Evolutionary conservation across 1,140 invertebrate species (phyloP).

Genomic region (Drosophila busckii): DNA sequence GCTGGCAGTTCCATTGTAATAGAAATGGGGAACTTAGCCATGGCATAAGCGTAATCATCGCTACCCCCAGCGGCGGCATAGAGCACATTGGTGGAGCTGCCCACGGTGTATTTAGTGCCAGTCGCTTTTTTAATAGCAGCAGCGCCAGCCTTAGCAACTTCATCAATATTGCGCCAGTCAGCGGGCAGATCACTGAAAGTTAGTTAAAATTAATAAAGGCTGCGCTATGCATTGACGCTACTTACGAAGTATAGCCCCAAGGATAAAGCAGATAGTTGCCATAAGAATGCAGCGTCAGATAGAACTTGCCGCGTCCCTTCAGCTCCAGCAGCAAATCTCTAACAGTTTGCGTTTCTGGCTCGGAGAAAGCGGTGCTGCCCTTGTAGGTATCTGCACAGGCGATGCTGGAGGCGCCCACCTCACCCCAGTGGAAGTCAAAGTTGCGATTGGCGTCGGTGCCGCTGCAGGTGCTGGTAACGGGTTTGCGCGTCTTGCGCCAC

Average conservation of each 20-base stretch:
- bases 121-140: constrained; percentile 78
- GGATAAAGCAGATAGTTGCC: constrained; percentile 86
- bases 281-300: constrained; percentile 86
- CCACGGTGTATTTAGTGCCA: constrained; percentile 82
- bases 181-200: constrained; percentile 51
- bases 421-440: constrained; percentile 84
- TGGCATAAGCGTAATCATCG: constrained; percentile 84
- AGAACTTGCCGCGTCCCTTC: constrained; percentile 81
- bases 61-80: constrained; percentile 81
- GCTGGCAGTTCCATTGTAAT: constrained; percentile 87
- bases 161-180: constrained; percentile 68
- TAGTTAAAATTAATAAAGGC: not conserved
- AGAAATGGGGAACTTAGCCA: constrained; percentile 82
- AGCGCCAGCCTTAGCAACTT: constrained; percentile 78
- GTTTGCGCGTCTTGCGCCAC: constrained; percentile 81
- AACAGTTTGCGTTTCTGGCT: constrained; percentile 82
- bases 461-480: constrained; percentile 68
- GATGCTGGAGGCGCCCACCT: constrained; percentile 83
- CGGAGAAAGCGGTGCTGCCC: constrained; percentile 84
- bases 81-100: constrained; percentile 83
- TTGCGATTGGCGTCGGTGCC: constrained; percentile 85
- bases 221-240: constrained; percentile 65
- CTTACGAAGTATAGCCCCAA: constrained; percentile 84
- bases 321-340: constrained; percentile 79
- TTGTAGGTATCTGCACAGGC: constrained; percentile 85